These are phyloP conservation scores for Vidua chalybeata DNA, from an alignment of 2,113 vertebrate genomes.

Conservation along the genomic window DNA sequence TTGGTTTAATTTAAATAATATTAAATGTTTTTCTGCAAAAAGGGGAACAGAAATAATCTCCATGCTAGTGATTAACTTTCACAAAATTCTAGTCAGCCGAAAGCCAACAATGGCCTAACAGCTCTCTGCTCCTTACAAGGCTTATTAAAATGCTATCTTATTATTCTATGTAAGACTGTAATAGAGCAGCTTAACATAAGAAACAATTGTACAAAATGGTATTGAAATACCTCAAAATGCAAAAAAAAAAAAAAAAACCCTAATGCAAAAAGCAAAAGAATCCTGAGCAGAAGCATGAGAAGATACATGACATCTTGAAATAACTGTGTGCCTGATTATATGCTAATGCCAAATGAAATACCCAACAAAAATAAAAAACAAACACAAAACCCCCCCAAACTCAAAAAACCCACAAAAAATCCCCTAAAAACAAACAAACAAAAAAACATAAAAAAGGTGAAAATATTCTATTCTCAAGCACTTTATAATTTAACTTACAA, in stretches of 20 bases:
- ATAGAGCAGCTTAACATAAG: conserved; percentile 22
- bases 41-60: background rate
- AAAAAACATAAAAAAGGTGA: background rate
- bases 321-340: background rate
- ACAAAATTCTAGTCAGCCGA: conserved; percentile 5
- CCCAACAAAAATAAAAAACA: background rate
- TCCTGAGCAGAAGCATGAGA: conserved; percentile 14
- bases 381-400: background rate
- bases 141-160: conserved; percentile 8
- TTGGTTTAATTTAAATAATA: conserved; percentile 27
- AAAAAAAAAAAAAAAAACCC: background rate
- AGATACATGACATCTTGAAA: background rate
- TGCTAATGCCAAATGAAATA: background rate
- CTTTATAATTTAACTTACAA: background rate
- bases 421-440: background rate
- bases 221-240: background rate
- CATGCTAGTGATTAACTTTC: background rate
- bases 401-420: background rate
- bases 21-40: background rate
- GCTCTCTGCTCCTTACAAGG: background rate
- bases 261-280: background rate
- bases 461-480: background rate
- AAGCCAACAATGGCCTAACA: conserved; percentile 24
- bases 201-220: conserved; percentile 49
- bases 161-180: conserved; percentile 43